These are phyloP conservation scores for Callocephalon fimbriatum DNA, from an alignment of 2,113 vertebrate genomes.

Conservation along the genomic window DNA sequence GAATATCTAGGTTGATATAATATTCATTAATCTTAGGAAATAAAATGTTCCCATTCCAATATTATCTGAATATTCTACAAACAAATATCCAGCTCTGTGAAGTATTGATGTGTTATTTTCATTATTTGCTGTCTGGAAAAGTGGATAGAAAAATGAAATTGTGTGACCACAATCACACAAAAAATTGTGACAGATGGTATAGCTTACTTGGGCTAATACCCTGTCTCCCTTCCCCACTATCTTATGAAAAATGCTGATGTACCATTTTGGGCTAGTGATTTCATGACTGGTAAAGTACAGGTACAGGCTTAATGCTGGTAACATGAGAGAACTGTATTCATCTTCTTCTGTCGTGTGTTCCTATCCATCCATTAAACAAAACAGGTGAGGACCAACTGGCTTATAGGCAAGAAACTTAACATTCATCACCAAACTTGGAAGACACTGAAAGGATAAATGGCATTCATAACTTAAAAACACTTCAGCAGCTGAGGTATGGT, in stretches of 20 bases:
- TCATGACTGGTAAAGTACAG: neutral
- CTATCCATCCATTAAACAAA: neutral
- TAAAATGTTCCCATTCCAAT: neutral
- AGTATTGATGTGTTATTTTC: neutral
- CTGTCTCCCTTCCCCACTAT: neutral
- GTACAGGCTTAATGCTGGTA: neutral
- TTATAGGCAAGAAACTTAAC: neutral
- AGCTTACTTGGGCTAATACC: neutral
- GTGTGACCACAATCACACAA: neutral
- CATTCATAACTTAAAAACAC: neutral
- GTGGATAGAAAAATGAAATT: neutral
- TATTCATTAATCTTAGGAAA: neutral
- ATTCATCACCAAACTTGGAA: neutral
- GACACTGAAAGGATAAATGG: neutral
- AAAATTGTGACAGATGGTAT: neutral
- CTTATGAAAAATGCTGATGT: neutral
- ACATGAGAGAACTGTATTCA: neutral
- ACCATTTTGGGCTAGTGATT: neutral
- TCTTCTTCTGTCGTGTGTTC: neutral
- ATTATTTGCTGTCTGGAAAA: neutral
- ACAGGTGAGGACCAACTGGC: fast-evolving
- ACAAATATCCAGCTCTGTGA: neutral
- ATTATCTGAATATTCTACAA: neutral
- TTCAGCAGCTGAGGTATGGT: neutral
- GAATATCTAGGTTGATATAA: neutral